These are phyloP conservation scores for Aplochiton taeniatus DNA, from an alignment of 2,797 vertebrate species.

Conservation along the genomic window DNA sequence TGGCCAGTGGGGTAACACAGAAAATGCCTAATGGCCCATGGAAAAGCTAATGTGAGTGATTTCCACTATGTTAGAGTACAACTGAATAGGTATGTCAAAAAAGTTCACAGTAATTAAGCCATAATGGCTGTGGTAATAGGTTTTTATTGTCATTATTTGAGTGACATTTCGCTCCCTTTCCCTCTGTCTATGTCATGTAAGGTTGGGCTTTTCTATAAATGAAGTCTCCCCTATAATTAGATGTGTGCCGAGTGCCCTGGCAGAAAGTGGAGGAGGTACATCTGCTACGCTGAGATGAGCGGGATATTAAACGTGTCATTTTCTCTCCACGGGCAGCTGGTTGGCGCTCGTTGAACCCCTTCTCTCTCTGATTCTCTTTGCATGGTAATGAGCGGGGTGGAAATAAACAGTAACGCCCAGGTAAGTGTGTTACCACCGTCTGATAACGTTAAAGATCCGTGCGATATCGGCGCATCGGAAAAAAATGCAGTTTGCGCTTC, in stretches of 20 bases:
- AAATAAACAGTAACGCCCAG: conserved; percentile 36
- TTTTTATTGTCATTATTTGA: no score
- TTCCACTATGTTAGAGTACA: no score
- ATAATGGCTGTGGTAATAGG: no score
- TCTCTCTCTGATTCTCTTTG: conserved; percentile 34
- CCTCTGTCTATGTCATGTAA: conserved; percentile 36
- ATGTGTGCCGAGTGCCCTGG: conserved; percentile 20
- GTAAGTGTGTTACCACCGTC: conserved; percentile 14
- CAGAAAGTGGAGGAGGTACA: conserved; percentile 29
- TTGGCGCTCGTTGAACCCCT: conserved; percentile 26
- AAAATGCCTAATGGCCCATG: no score
- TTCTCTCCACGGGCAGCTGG: conserved; percentile 35
- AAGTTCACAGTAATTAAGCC: no score
- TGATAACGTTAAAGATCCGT: not conserved
- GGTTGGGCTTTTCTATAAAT: conserved; percentile 25
- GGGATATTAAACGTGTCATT: conserved; percentile 43
- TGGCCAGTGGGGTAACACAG: no score
- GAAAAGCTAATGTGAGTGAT: no score
- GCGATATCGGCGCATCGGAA: no score
- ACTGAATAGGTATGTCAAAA: no score
- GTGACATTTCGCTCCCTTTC: conserved; percentile 35
- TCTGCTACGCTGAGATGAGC: conserved; percentile 35
- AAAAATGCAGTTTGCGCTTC: no score
- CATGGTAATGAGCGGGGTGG: conserved; percentile 37
- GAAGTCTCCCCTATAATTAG: conserved; percentile 26